Evolutionary conservation across 2,888 invertebrate species (phyloP).

Genomic region (Parochlus steinenii): DNA sequence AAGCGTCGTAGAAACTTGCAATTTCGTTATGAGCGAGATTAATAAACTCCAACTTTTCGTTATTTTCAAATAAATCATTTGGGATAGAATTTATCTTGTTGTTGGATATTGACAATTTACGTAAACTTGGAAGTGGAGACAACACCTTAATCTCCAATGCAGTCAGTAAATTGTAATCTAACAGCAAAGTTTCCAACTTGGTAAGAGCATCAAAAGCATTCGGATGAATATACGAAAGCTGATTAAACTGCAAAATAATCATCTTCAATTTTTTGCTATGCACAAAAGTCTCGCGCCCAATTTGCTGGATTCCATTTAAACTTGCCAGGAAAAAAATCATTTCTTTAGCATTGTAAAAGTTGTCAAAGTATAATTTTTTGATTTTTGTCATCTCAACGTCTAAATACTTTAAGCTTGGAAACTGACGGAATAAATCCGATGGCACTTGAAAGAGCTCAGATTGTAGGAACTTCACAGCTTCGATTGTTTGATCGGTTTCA

Average conservation of each 20-base stretch:
- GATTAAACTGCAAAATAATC: conserved; percentile 5
- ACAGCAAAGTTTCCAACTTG: conserved; percentile 6
- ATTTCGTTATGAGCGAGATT: conserved; percentile 8
- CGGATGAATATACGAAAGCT: conserved; percentile 1
- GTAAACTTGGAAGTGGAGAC: background rate
- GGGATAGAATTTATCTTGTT: conserved; percentile 3
- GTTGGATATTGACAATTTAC: conserved; percentile 8
- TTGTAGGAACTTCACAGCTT: conserved; percentile 7
- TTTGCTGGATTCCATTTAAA: conserved; percentile 3
- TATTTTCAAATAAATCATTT: conserved; percentile 1
- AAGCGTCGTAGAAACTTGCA: conserved; percentile 1
- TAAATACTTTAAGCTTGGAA: conserved; percentile 3
- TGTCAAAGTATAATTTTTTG: conserved; percentile 1
- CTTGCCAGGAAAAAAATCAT: conserved; percentile 8
- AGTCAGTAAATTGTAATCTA: conserved; percentile 6
- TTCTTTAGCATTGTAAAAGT: conserved; percentile 3
- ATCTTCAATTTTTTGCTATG: background rate
- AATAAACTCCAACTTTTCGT: conserved; percentile 3
- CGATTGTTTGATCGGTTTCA: conserved; percentile 1
- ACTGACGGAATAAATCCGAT: conserved; percentile 1
- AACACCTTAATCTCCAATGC: background rate
- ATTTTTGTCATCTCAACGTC: conserved; percentile 6
- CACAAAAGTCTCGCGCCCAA: conserved; percentile 2
- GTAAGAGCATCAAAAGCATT: conserved; percentile 4
- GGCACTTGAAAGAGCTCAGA: conserved; percentile 6